phyloP scores from a whole-genome alignment of 2,113 vertebrate genomes.

The Alouatta palliata region DNA sequence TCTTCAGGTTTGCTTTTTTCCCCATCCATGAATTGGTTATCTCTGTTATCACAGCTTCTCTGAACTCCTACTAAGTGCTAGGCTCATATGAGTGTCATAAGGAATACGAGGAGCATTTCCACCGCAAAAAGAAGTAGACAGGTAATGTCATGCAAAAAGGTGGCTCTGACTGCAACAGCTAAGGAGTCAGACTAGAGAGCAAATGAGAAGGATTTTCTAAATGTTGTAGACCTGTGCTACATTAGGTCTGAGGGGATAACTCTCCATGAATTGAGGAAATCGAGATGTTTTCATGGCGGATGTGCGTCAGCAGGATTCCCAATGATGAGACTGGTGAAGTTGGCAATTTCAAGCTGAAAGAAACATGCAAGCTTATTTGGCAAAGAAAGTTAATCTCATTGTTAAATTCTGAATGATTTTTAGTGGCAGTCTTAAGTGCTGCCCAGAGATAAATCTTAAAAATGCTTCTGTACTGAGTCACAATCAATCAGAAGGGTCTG shows the following conservation, averaged over 20 bases:
- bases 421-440: not conserved
- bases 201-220: not conserved
- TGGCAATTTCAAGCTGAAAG: not conserved
- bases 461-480: not conserved
- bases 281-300: not conserved
- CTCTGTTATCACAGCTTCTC: not conserved
- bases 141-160: not conserved
- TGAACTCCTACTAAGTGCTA: not conserved
- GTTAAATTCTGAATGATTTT: not conserved
- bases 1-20: not conserved
- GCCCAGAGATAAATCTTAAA: conserved; percentile 36
- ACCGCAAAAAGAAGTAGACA: not conserved
- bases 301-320: not conserved
- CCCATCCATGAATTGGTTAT: not conserved
- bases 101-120: not conserved
- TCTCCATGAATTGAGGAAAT: not conserved
- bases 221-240: not conserved
- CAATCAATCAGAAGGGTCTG: not conserved
- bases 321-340: not conserved
- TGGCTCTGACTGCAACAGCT: not conserved
- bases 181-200: not conserved
- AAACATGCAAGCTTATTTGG: not conserved
- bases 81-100: not conserved
- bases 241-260: not conserved
- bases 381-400: not conserved